These are phyloP conservation scores for Pseudoatta argentina DNA, from an alignment of 1,140 invertebrate genomes.

Conservation along the genomic window DNA sequence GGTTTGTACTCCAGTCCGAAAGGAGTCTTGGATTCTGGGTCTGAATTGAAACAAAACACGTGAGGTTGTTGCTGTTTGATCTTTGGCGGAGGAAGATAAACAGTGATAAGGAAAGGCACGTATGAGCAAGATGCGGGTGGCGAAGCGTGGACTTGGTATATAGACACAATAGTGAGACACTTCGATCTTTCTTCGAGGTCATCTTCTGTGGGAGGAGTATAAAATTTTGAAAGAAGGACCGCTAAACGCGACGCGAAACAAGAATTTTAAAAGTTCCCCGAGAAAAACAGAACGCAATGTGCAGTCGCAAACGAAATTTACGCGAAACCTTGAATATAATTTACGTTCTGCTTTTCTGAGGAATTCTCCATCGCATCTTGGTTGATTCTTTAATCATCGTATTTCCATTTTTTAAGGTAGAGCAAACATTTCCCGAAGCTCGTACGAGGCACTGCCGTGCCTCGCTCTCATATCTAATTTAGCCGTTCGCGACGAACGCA, in stretches of 20 bases:
- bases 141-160: slow-evolving; percentile 23
- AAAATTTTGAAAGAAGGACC: slow-evolving; percentile 29
- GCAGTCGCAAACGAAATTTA: neutral
- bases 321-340: slow-evolving; percentile 30
- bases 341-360: neutral
- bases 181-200: slow-evolving; percentile 26
- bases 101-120: slow-evolving; percentile 1
- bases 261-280: neutral
- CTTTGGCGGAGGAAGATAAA: slow-evolving; percentile 14
- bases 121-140: slow-evolving; percentile 4
- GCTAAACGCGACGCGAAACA: neutral
- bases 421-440: neutral
- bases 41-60: slow-evolving; percentile 58
- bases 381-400: slow-evolving; percentile 49
- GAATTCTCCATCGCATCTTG: neutral
- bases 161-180: slow-evolving; percentile 22
- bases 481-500: slow-evolving; percentile 44
- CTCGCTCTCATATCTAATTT: slow-evolving; percentile 58
- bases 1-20: neutral
- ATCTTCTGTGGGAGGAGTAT: neutral
- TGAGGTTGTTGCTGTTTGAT: slow-evolving; percentile 43
- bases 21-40: neutral
- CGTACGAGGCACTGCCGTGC: slow-evolving; percentile 13
- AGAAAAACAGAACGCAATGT: neutral
- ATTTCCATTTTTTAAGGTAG: slow-evolving; percentile 6